Conservation (phyloP, 2,888 invertebrate genomes). For the Chaetogeoica ovagalla region DNA sequence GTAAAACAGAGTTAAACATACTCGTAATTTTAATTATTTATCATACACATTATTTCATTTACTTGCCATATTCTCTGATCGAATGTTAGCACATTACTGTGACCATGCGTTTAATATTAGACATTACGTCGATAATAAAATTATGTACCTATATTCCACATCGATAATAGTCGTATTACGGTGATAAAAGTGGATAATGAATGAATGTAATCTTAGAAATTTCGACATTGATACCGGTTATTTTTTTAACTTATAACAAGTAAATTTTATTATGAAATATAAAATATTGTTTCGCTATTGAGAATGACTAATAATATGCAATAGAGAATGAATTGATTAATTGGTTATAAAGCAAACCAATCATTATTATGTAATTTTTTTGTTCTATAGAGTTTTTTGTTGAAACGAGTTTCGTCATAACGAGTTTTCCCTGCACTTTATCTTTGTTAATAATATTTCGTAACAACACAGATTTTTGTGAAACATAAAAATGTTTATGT, state of each 20-base stretch:
- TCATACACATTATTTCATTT: too few species aligned
- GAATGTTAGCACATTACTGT: background rate
- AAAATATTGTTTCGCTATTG: background rate
- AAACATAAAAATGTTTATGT: too few species aligned
- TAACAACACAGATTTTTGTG: too few species aligned
- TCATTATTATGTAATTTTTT: background rate
- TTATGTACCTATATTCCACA: background rate
- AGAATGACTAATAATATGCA: background rate
- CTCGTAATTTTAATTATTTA: too few species aligned
- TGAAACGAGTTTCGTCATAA: background rate
- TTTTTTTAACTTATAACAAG: background rate
- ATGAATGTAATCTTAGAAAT: too few species aligned
- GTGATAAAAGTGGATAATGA: background rate
- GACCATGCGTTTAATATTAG: background rate
- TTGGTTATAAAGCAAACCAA: background rate
- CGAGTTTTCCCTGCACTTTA: background rate
- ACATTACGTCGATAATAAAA: slow-evolving; percentile 5
- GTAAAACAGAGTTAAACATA: too few species aligned
- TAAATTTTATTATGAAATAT: background rate
- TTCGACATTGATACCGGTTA: background rate
- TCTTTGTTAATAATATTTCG: too few species aligned
- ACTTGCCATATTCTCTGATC: background rate
- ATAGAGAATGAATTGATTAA: background rate
- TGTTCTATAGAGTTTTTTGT: background rate
- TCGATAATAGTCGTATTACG: background rate